Evolutionary conservation across 2,797 vertebrate genomes (phyloP), one percentile per base, ranked within the genome.

Genomic region (Cossypha caffra): DNA sequence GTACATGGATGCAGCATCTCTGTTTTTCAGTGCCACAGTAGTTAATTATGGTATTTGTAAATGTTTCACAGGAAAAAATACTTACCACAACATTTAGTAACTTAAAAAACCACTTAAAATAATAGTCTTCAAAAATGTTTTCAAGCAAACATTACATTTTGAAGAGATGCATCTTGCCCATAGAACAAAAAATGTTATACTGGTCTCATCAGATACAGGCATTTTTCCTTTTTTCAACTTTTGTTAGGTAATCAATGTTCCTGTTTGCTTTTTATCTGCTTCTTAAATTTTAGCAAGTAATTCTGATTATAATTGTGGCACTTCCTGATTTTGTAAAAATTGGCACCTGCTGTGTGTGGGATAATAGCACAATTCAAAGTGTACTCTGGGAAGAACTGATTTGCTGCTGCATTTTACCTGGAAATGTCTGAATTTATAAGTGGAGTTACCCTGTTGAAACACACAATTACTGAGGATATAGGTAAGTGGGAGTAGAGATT

Each of bases 211-310:
- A 71, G 59, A 58, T 21, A 69, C 19, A 72, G 37, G 37, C 71
- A 74, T 67, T 91, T 83, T 68, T 69, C 51, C 13, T 75, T 81
- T 79, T 94, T 92, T 35, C 28, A 48, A 23, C 58, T 37, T 91
- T 93, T 98, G 94, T 95, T 97, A 91, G 80, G 88, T 97, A 97
- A 98, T 97, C 88, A 95, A 71, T 93, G 50, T 96, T 97, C 94
- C 93, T 94, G 88, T 97, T 97, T 97, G 96, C 94, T 97, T 82
- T 98, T 97, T 97, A 96, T 96, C 97, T 97, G 74, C 96, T 97
- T 88, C 95, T 96, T 97, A 96, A 94, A 88, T 95, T 95, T 97
- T 95, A 97, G 92, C 94, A 90, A 96, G 94, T 94, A 96, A 96
- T 96, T 97, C 93, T 97, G 31, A 90, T 95, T 96, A 89, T 97